These are phyloP conservation scores for Lethenteron camtschaticum DNA, from an alignment of 2,113 vertebrate genomes.

Conservation along the genomic window DNA sequence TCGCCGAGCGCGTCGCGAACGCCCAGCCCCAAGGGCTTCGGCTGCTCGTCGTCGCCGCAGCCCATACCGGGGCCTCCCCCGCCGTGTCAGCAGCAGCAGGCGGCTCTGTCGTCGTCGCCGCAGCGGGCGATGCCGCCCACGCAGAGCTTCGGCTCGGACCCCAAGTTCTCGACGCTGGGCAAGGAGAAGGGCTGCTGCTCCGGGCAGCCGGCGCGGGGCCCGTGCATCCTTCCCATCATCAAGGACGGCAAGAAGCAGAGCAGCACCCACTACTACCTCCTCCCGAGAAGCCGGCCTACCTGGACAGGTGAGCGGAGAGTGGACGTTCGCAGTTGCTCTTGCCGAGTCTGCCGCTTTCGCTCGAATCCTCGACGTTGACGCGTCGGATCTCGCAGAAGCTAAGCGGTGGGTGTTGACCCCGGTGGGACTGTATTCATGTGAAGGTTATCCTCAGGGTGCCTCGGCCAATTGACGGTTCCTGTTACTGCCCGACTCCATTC, in stretches of 20 bases:
- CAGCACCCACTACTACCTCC: slow-evolving; percentile 71
- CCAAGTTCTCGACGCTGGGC: slow-evolving; percentile 63
- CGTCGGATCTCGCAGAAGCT: no score
- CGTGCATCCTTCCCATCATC: slow-evolving; percentile 79
- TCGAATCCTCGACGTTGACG: no score
- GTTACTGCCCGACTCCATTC: no score
- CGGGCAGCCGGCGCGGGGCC: slow-evolving; percentile 30
- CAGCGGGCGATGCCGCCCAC: slow-evolving; percentile 83
- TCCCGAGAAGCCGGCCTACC: slow-evolving; percentile 48
- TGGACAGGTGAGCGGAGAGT: slow-evolving; percentile 26
- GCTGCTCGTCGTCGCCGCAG: no score
- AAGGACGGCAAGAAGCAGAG: slow-evolving; percentile 67
- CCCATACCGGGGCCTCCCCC: neutral
- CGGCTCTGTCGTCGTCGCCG: slow-evolving; percentile 31
- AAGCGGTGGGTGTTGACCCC: no score
- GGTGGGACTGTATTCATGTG: no score
- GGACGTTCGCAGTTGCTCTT: no score
- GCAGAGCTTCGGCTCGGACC: slow-evolving; percentile 86
- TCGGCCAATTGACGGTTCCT: no score
- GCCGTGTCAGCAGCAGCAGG: neutral
- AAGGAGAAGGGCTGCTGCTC: slow-evolving; percentile 52
- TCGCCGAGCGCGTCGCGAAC: slow-evolving; percentile 46
- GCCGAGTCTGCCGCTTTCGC: no score
- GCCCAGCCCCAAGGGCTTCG: slow-evolving; percentile 43
- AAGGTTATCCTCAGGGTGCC: no score